Evolutionary conservation across 2,113 vertebrate genomes (phyloP), one percentile per base, ranked within the genome.

Genomic region (Cranoglanis bouderius): DNA sequence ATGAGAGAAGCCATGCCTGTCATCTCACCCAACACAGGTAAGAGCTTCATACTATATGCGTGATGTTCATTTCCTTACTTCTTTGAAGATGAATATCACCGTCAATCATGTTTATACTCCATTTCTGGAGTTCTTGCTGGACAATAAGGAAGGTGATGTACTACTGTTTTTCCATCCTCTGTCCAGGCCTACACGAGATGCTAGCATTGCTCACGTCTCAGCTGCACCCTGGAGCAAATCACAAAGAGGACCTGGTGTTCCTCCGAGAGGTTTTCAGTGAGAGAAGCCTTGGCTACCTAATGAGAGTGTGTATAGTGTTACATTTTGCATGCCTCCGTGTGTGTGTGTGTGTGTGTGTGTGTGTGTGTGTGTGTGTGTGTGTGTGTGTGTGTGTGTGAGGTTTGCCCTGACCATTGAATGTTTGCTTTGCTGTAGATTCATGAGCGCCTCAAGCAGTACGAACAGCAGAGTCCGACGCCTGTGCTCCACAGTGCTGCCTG

Each of bases 121-220:
- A 46, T 53, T 85, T 55, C 49, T 85, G 19, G 7, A 18, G 57
- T 14, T 7, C 26, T 78, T 77, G 4, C 74, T 46, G 43, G 32
- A 61, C 24, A 77, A 16, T 24, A n/a, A 35, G 70, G 51, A 38
- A 29, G 38, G 21, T 81, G 38, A 51, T 29, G 57, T 63, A 32
- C 32, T 19, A 35, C 26, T 77, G 14, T 84, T 19, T 63, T 51
- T 35, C 57, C 86, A 14, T 80, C 5, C 77, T 90, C 8, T 13
- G 85, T 89, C 38, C 90, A 98, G 98, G 97, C 85, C 93, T 99
- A 88, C 97, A 99, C 26, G 98, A 99, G 94, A 97, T 97, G 84
- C 94, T 99, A 94, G 97, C 98, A 3, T 95, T 99, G 72, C 93
- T 99, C 91, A 99, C 97, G 4, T 98, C 97, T 88, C 98, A 98